Conservation (phyloP, 2,797 vertebrate species). For the Thamnophis elegans region DNA sequence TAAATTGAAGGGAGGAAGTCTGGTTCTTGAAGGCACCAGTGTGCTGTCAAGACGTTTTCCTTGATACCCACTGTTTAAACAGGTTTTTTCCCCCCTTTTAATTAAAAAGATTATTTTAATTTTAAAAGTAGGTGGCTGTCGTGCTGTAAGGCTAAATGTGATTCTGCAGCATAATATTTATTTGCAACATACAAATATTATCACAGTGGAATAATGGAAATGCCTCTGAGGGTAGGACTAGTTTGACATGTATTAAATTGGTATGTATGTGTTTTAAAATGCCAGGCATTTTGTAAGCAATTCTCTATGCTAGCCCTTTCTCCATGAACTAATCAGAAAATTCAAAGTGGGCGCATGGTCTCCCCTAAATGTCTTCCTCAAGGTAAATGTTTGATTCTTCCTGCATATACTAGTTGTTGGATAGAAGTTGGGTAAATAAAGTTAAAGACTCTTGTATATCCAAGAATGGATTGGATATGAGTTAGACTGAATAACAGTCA, state of each 20-base stretch:
- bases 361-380: not conserved
- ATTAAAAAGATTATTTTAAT: not conserved
- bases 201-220: not conserved
- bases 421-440: not conserved
- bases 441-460: not conserved
- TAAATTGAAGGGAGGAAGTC: not conserved
- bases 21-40: not conserved
- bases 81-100: not conserved
- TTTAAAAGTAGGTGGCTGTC: not conserved
- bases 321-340: not conserved
- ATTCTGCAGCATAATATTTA: not conserved
- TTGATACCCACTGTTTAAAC: not conserved
- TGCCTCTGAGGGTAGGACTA: not conserved
- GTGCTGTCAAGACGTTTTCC: not conserved
- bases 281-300: not conserved
- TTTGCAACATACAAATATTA: not conserved
- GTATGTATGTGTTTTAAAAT: not conserved
- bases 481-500: not conserved
- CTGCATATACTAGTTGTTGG: not conserved
- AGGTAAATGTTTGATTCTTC: not conserved
- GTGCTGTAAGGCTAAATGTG: not conserved
- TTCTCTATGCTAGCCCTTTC: not conserved
- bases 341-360: not conserved
- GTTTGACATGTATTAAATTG: not conserved
- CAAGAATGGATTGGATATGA: not conserved